Conservation (phyloP, 2,888 invertebrate species). For the Spialia ferax region DNA sequence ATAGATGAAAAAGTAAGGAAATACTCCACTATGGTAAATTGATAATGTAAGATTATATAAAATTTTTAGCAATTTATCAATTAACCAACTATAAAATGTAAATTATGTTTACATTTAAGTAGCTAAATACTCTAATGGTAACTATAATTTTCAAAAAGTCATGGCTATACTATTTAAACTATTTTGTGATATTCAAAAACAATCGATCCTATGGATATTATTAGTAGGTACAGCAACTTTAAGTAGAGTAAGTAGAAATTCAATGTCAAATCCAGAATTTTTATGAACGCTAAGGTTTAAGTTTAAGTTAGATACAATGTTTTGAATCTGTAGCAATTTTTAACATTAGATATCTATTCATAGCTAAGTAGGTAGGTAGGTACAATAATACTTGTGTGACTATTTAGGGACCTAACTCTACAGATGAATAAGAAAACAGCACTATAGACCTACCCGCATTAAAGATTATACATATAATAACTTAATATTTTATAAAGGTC, state of each 20-base stretch:
- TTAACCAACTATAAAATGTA: conserved; percentile 21
- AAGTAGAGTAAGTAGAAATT: conserved; percentile 21
- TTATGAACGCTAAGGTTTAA: not conserved
- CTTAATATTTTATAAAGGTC: not conserved
- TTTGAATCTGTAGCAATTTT: not conserved
- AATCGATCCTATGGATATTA: not conserved
- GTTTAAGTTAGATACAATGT: not conserved
- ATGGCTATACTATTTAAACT: not conserved
- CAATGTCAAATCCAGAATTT: conserved; percentile 21
- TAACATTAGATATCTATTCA: not conserved
- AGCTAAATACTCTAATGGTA: conserved; percentile 22
- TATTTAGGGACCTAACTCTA: no score
- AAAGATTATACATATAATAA: not conserved
- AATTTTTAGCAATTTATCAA: not conserved
- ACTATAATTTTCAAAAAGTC: conserved; percentile 17
- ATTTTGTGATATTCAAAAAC: conserved; percentile 1
- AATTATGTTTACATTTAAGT: not conserved
- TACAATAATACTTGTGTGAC: no score
- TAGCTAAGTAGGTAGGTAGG: not conserved
- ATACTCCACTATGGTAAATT: not conserved
- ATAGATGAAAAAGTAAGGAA: not conserved
- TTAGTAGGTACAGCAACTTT: not conserved
- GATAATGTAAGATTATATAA: not conserved
- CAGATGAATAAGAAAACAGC: no score
- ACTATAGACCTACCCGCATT: no score